Evolutionary conservation across 2,797 vertebrate genomes (phyloP).

Genomic region (Holocentrus rufus): DNA sequence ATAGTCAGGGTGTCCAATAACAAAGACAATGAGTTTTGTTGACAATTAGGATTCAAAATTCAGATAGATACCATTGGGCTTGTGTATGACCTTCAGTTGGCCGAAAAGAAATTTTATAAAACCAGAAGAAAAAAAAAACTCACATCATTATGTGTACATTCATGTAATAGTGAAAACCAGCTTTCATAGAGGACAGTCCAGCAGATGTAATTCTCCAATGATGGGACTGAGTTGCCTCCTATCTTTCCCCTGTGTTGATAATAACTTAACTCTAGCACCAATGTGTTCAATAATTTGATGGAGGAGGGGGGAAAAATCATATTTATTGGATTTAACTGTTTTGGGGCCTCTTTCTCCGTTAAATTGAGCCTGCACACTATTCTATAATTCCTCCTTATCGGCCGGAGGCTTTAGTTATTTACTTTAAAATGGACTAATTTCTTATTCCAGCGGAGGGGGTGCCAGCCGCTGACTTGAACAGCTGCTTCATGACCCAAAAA

Average conservation of each 20-base stretch:
- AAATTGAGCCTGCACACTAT: constrained; percentile 80
- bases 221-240: constrained; percentile 45
- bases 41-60: constrained; percentile 39
- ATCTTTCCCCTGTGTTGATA: constrained; percentile 68
- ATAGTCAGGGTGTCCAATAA: constrained; percentile 5
- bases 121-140: constrained; percentile 34
- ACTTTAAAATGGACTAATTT: constrained; percentile 90
- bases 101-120: constrained; percentile 23
- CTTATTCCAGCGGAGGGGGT: constrained; percentile 88
- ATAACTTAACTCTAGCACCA: constrained; percentile 72
- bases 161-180: constrained; percentile 4
- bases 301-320: constrained; percentile 60
- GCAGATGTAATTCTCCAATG: constrained; percentile 55
- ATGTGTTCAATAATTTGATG: constrained; percentile 77
- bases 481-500: constrained; percentile 94
- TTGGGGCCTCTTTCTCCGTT: constrained; percentile 72
- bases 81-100: constrained; percentile 52
- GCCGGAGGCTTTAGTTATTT: constrained; percentile 83
- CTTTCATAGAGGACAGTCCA: constrained; percentile 13
- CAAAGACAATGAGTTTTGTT: constrained; percentile 20
- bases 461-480: constrained; percentile 84
- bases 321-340: constrained; percentile 81
- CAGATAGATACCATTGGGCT: constrained; percentile 12
- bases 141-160: constrained; percentile 25
- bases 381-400: constrained; percentile 85